Conservation (phyloP, 2,113 vertebrate species). For the Macroglossus sobrinus region DNA sequence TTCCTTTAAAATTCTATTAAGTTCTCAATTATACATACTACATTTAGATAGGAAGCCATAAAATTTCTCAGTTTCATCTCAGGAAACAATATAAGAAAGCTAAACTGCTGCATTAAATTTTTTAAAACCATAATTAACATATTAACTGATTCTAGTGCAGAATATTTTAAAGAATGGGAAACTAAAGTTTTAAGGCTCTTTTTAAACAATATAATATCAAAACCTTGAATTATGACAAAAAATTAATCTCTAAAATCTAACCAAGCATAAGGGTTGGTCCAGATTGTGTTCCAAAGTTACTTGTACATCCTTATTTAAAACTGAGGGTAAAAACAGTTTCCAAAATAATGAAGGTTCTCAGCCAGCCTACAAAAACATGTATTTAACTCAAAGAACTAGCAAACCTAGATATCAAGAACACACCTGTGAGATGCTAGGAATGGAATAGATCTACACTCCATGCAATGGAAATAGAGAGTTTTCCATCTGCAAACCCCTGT, state of each 20-base stretch:
- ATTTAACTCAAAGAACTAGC: neutral
- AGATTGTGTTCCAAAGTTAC: neutral
- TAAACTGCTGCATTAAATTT: neutral
- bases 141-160: neutral
- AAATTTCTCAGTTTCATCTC: neutral
- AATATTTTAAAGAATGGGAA: neutral
- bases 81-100: neutral
- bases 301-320: constrained; percentile 19
- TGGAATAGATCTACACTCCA: neutral
- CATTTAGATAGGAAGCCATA: constrained; percentile 9
- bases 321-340: neutral
- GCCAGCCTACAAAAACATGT: neutral
- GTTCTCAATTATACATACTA: neutral
- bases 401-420: neutral
- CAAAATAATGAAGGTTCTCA: neutral
- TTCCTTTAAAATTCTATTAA: neutral
- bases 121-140: neutral
- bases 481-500: neutral
- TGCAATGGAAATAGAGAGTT: neutral
- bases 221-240: neutral
- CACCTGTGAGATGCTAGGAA: neutral
- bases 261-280: neutral
- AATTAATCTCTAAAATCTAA: constrained; percentile 27
- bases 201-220: neutral
- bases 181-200: neutral